Percentiles rank a stretch among this genome's conserved stretches.
Conservation (phyloP, 2,797 vertebrate species). For the Macroramphosus scolopax region DNA sequence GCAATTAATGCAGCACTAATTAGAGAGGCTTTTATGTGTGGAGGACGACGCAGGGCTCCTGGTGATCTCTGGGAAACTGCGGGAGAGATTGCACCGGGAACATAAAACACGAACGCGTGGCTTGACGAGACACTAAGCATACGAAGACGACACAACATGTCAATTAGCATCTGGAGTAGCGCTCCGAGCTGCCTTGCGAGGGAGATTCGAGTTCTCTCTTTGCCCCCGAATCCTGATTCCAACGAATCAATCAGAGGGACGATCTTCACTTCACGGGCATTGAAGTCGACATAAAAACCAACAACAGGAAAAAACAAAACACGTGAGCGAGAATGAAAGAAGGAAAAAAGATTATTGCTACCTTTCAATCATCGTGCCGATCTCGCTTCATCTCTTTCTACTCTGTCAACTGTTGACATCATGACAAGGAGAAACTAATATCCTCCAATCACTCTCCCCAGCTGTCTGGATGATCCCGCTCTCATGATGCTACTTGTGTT, state of each 20-base stretch:
- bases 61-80: conserved; percentile 57
- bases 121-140: conserved; percentile 57
- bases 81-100: conserved; percentile 35
- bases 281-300: conserved; percentile 58
- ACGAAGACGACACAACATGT: conserved; percentile 56
- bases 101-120: conserved; percentile 41
- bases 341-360: conserved; percentile 46
- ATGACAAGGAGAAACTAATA: conserved; percentile 55
- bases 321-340: conserved; percentile 39
- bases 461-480: conserved; percentile 35
- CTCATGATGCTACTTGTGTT: too few relatives aligned
- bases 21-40: conserved; percentile 67
- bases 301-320: conserved; percentile 56
- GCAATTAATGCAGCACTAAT: conserved; percentile 73
- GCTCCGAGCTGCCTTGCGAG: conserved; percentile 24
- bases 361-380: conserved; percentile 48
- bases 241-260: conserved; percentile 48
- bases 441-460: conserved; percentile 53
- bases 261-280: conserved; percentile 45
- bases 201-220: conserved; percentile 31
- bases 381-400: conserved; percentile 55
- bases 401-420: conserved; percentile 57
- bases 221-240: conserved; percentile 14
- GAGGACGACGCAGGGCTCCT: conserved; percentile 50
- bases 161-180: conserved; percentile 50